Conservation (phyloP, 2,797 vertebrate genomes). For the Melanogrammus aeglefinus region DNA sequence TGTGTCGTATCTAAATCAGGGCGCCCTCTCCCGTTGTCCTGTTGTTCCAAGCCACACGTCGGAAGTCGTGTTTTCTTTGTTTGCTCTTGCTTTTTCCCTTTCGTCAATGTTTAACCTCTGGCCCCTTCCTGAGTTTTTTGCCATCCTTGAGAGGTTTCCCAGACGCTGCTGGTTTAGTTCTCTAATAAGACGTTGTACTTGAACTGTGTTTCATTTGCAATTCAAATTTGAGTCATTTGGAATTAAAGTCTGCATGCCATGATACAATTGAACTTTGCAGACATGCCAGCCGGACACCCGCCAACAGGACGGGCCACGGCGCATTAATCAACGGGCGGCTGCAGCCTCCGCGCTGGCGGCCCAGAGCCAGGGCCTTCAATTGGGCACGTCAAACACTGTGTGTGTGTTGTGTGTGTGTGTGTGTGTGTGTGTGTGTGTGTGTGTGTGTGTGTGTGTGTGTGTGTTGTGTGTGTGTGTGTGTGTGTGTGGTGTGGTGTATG, state of each 20-base stretch:
- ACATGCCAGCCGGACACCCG: constrained; percentile 76
- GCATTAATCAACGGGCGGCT: constrained; percentile 79
- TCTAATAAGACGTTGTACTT: constrained; percentile 68
- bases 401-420: constrained; percentile 46
- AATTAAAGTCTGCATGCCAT: constrained; percentile 79
- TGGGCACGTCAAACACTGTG: constrained; percentile 41
- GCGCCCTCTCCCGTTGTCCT: constrained; percentile 3
- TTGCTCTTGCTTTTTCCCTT: background rate
- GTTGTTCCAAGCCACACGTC: background rate
- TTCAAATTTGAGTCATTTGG: constrained; percentile 83
- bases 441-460: constrained; percentile 49
- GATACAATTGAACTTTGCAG: constrained; percentile 83
- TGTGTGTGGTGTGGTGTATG: constrained; percentile 38
- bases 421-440: constrained; percentile 44
- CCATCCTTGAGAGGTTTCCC: constrained; percentile 12
- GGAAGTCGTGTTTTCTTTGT: background rate
- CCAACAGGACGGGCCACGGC: constrained; percentile 70
- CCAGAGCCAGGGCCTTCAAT: constrained; percentile 61
- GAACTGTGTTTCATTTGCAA: constrained; percentile 78
- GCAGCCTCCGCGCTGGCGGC: constrained; percentile 51
- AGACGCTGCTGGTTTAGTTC: constrained; percentile 22
- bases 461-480: constrained; percentile 50
- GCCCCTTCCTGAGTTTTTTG: constrained; percentile 13
- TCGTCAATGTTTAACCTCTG: background rate
- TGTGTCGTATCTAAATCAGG: constrained; percentile 32